phyloP scores from a whole-genome alignment of 2,113 vertebrate species.

The Forbesichthys papilliferus region DNA sequence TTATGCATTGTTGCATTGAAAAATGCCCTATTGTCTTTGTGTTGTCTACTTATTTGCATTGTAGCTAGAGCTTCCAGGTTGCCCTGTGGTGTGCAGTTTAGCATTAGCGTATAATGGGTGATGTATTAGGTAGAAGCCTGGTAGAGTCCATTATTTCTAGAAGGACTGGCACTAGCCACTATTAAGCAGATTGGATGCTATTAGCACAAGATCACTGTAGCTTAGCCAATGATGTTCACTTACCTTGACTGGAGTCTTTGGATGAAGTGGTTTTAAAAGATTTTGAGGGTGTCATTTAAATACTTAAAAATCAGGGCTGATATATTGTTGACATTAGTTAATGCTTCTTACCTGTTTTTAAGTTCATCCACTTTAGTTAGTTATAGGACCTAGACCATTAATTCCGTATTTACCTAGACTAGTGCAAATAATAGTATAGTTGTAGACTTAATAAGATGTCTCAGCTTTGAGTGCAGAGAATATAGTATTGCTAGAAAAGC shows the following conservation, averaged over 20 bases:
- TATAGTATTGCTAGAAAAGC: constrained; percentile 12
- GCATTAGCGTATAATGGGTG: constrained; percentile 76
- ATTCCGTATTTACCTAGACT: not conserved
- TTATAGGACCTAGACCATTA: not conserved
- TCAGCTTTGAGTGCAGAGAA: not conserved
- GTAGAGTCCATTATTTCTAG: constrained; percentile 52
- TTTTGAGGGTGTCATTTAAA: not conserved
- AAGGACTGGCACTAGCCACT: constrained; percentile 31
- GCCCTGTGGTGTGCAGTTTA: constrained; percentile 47
- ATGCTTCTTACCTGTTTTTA: not conserved
- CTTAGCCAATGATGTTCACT: constrained; percentile 54
- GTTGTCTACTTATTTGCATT: constrained; percentile 14
- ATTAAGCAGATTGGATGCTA: constrained; percentile 58
- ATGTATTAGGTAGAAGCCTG: constrained; percentile 63
- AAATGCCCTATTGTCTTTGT: not conserved
- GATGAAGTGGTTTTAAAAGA: not conserved
- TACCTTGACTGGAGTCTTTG: constrained; percentile 9
- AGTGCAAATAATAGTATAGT: not conserved
- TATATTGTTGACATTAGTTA: not conserved
- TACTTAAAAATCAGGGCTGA: not conserved
- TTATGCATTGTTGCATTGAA: not conserved
- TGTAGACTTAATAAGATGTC: not conserved
- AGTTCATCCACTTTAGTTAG: not conserved
- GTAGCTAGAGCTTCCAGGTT: constrained; percentile 11
- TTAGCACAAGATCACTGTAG: constrained; percentile 31